A percentile compares a stretch with the other conserved stretches of the same genome.
These are phyloP conservation scores for Sandelia bainsii DNA, from an alignment of 2,797 vertebrate genomes.

Conservation along the genomic window DNA sequence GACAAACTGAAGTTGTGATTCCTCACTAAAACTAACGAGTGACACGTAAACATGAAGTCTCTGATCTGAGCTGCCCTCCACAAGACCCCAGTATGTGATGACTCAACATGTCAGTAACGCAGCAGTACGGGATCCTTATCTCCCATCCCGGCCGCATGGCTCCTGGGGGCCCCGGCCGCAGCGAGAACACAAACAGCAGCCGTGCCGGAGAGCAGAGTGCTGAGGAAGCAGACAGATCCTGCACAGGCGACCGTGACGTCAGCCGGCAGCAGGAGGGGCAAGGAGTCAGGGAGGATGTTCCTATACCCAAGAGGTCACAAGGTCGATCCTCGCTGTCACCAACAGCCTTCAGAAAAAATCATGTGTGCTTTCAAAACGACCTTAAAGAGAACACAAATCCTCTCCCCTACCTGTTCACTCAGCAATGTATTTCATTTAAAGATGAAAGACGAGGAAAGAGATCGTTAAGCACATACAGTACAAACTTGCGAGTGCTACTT, in stretches of 20 bases:
- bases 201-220: conserved; percentile 45
- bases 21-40: background rate
- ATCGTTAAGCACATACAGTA: no score
- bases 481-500: no score
- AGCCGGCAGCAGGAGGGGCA: background rate
- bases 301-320: background rate
- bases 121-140: conserved; percentile 66
- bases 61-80: conserved; percentile 11
- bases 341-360: background rate
- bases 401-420: background rate
- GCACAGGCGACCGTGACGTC: conserved; percentile 47
- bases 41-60: conserved; percentile 23
- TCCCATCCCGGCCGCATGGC: conserved; percentile 56
- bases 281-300: conserved; percentile 24
- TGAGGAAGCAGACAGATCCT: conserved; percentile 68
- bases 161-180: conserved; percentile 39
- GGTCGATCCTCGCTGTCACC: background rate
- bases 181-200: conserved; percentile 64
- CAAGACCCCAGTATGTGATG: conserved; percentile 58
- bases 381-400: background rate
- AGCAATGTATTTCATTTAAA: background rate
- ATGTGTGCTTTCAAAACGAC: background rate
- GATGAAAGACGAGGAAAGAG: background rate
- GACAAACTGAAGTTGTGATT: background rate
- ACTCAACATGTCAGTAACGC: conserved; percentile 63